Conservation (phyloP, 2,113 vertebrate species). For the Accipiter cooperii region DNA sequence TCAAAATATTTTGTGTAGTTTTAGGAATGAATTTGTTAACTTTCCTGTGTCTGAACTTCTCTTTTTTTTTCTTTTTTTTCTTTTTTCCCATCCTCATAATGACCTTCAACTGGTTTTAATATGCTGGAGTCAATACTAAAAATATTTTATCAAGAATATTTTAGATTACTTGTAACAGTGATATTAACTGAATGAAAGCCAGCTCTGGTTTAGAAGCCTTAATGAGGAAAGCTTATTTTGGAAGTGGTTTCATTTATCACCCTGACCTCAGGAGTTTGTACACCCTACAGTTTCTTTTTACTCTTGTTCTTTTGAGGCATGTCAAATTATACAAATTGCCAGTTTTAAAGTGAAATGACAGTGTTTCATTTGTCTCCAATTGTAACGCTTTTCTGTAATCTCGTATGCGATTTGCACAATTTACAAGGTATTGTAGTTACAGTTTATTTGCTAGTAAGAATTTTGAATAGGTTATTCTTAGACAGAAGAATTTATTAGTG, state of each 20-base stretch:
- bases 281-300: neutral
- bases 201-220: constrained; percentile 48
- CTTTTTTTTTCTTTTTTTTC: neutral
- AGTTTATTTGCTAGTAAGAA: neutral
- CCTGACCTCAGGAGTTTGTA: neutral
- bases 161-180: constrained; percentile 59
- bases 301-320: neutral
- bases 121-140: constrained; percentile 23
- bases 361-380: neutral
- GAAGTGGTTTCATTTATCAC: constrained; percentile 61
- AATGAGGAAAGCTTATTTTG: constrained; percentile 65
- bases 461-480: neutral
- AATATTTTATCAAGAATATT: constrained; percentile 70
- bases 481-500: neutral
- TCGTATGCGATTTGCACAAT: neutral
- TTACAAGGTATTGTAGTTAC: neutral
- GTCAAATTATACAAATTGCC: neutral
- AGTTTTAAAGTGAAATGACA: neutral
- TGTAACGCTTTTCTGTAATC: neutral
- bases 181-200: constrained; percentile 50
- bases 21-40: neutral
- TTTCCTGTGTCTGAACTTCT: neutral
- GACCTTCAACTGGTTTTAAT: constrained; percentile 51
- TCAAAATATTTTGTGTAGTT: neutral
- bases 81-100: neutral